Percentiles rank a stretch among this genome's conserved stretches.
Evolutionary conservation across 2,113 vertebrate species (phyloP).

Genomic region (Anarhynchus alexandrinus): DNA sequence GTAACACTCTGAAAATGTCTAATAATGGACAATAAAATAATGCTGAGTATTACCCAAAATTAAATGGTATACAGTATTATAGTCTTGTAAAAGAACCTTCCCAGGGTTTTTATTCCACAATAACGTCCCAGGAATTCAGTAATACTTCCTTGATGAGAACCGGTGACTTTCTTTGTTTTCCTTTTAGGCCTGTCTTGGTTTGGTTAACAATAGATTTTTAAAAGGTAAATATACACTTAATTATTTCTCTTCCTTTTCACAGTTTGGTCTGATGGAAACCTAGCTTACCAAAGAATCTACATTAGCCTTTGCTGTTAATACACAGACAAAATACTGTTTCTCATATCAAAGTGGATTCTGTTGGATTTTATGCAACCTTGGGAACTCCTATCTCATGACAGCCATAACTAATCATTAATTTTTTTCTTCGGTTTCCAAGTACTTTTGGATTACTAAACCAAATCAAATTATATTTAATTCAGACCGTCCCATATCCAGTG

Average conservation of each 20-base stretch:
- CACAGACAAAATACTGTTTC: not conserved
- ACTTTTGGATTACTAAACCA: not conserved
- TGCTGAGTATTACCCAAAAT: not conserved
- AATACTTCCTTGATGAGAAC: not conserved
- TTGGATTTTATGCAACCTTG: not conserved
- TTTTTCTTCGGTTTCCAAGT: not conserved
- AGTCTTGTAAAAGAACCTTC: not conserved
- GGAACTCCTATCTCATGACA: not conserved
- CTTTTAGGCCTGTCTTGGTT: not conserved
- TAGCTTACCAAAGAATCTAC: not conserved
- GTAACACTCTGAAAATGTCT: not conserved
- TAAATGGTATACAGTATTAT: not conserved
- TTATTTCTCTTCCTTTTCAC: not conserved
- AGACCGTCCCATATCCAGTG: not conserved
- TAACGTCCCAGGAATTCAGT: not conserved
- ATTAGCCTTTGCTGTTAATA: not conserved
- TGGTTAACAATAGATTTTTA: not conserved
- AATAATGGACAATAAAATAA: not conserved
- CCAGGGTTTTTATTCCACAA: not conserved
- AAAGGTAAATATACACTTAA: not conserved
- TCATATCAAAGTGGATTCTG: not conserved
- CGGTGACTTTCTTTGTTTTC: not conserved
- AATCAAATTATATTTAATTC: not conserved
- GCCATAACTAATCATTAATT: not conserved
- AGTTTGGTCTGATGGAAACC: not conserved